Conservation (phyloP, 1,140 invertebrate genomes). For the Chionoecetes opilio region DNA sequence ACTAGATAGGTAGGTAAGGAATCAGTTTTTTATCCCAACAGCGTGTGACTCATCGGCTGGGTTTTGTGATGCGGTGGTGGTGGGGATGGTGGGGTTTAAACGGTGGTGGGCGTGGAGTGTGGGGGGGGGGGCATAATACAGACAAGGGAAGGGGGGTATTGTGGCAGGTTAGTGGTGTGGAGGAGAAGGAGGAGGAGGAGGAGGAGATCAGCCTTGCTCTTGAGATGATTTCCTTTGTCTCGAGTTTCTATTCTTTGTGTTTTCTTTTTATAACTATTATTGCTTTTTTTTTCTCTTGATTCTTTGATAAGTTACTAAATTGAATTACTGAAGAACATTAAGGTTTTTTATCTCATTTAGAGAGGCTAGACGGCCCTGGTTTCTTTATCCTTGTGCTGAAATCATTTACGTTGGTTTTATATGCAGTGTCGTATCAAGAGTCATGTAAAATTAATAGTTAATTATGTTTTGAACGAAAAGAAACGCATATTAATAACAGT, state of each 20-base stretch:
- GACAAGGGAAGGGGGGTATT: neutral
- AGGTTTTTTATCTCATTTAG: neutral
- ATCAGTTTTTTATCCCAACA: too few relatives aligned
- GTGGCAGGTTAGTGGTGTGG: neutral
- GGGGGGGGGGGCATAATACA: neutral
- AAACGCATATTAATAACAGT: too few relatives aligned
- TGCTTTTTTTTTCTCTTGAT: neutral
- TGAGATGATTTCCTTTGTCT: conserved; percentile 2
- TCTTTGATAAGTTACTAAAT: neutral
- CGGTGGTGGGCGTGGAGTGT: too few relatives aligned
- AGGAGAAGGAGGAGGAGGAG: neutral
- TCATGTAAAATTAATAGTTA: too few relatives aligned
- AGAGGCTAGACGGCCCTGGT: neutral
- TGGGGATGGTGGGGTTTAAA: too few relatives aligned
- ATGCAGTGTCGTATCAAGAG: too few relatives aligned
- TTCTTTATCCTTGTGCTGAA: too few relatives aligned
- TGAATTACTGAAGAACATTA: neutral
- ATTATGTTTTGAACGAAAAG: too few relatives aligned
- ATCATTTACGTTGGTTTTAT: too few relatives aligned
- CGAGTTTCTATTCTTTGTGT: neutral
- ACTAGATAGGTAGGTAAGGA: too few relatives aligned
- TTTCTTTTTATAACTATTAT: neutral
- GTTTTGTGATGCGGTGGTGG: neutral
- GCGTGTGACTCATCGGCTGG: neutral
- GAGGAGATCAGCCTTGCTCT: neutral